Evolutionary conservation across 2,797 vertebrate species (phyloP).

Genomic region (Schizothorax lantsangensis): DNA sequence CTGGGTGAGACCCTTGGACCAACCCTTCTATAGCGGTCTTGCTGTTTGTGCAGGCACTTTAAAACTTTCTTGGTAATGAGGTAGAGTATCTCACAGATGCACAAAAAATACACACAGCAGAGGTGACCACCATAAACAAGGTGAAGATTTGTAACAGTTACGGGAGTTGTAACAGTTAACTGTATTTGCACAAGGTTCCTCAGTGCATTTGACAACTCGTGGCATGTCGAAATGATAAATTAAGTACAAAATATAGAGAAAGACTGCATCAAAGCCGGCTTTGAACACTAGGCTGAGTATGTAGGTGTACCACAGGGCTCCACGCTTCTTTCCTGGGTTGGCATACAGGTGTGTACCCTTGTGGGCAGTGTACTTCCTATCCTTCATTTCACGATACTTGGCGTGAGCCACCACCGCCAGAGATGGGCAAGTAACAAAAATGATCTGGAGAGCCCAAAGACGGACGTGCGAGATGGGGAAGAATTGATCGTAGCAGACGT

Average conservation of each 20-base stretch:
- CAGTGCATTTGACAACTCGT: conserved; percentile 78
- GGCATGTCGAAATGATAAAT: conserved; percentile 88
- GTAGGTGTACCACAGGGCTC: conserved; percentile 93
- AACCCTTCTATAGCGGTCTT: conserved; percentile 34
- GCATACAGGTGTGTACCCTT: conserved; percentile 71
- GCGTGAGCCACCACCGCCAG: conserved; percentile 91
- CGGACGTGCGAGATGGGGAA: conserved; percentile 87
- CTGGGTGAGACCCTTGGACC: not conserved
- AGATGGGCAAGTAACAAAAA: conserved; percentile 86
- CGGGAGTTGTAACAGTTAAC: conserved; percentile 83
- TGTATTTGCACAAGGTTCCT: conserved; percentile 84
- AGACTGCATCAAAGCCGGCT: conserved; percentile 79
- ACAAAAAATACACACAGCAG: conserved; percentile 84
- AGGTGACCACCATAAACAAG: conserved; percentile 88
- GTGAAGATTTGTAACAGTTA: conserved; percentile 78
- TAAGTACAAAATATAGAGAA: conserved; percentile 86
- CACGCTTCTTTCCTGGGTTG: conserved; percentile 85
- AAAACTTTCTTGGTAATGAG: conserved; percentile 81
- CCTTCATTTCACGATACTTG: conserved; percentile 84
- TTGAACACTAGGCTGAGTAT: conserved; percentile 89
- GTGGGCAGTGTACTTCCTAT: conserved; percentile 68
- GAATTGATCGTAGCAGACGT: conserved; percentile 86
- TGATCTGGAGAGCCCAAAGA: conserved; percentile 88
- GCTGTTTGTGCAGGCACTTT: conserved; percentile 62
- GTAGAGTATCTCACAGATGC: conserved; percentile 85